Conservation (phyloP, 1,140 invertebrate genomes). For the Bemisia tabaci region DNA sequence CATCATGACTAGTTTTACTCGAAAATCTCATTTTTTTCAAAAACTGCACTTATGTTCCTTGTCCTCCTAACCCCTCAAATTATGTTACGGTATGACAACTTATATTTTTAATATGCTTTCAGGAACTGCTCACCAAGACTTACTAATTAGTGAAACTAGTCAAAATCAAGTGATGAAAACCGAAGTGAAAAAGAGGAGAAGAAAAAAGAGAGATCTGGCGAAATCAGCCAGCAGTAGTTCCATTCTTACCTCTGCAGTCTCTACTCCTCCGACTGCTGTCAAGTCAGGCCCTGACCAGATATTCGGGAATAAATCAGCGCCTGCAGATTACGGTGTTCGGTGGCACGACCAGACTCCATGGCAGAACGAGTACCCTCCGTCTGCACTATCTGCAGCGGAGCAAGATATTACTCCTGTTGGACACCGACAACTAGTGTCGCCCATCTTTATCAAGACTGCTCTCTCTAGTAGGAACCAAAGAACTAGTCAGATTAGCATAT, state of each 20-base stretch:
- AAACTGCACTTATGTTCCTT: too few species aligned
- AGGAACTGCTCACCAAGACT: constrained; percentile 31
- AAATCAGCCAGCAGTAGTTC: constrained; percentile 25
- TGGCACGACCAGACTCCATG: background rate
- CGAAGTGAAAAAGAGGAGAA: constrained; percentile 27
- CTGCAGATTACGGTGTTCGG: background rate
- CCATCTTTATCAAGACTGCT: background rate
- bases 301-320: background rate
- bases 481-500: background rate
- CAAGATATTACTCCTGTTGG: background rate
- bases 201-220: constrained; percentile 31
- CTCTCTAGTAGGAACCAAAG: background rate
- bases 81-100: too few species aligned
- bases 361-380: background rate
- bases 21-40: too few species aligned
- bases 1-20: too few species aligned
- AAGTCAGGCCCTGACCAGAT: background rate
- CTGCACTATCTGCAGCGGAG: background rate
- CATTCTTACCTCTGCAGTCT: background rate
- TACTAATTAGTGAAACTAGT: constrained; percentile 33
- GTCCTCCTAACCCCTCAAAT: too few species aligned
- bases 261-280: background rate
- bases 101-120: background rate
- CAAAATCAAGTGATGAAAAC: constrained; percentile 14
- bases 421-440: background rate